Base-by-base conservation (phyloP, 2,113 vertebrate genomes). In the Hyaena hyaena region DNA sequence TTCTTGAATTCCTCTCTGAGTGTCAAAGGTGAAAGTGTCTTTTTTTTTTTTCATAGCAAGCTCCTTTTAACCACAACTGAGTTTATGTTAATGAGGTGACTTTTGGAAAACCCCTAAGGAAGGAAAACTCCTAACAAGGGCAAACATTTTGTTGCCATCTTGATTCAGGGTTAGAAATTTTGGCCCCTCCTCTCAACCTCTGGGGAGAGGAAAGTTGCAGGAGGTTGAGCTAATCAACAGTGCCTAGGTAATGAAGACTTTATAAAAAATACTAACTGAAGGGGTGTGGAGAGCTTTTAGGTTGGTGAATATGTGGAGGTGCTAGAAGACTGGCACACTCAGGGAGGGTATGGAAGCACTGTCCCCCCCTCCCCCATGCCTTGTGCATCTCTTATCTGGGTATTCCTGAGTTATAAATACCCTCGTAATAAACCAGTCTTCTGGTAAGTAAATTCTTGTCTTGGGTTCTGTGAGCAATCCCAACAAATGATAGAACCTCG, bases 301-400 rank as follows among this genome's bases (percentile, higher is more conserved):
- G 19, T 4, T 81, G 24, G 14, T 74, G 43, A 39, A 50, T 26
- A 0, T 5, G 12, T 39, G 33, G 26, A 39, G 33, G 55, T 26
- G 19, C 4, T 2, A 0, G 63, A 35, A n/a, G 4, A 1, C 2
- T 16, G 63, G 74, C 15, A 10, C 24, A 69, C 10, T 7, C 39
- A 58, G 28, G 68, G 28, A 58, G 15, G 28, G 3, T 3, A 2
- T 23, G 39, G 24, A n/a, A 31, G 31, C 31, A 58, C 15, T 6
- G 28, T 9, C 39, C 16, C 10, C 74, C 15, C 16, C 23, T 61
- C 35, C 33, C 35, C 9, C 39, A 23, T 50, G 16, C 23, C 12
- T 19, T 26, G n/a, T 28, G 14, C 21, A 7, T 69, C 50, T 80
- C 35, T 26, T n/a, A 58, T 31, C 50, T 63, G n/a, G 19, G 26